Percentiles rank a stretch among this genome's conserved stretches.
Evolutionary conservation across 2,888 invertebrate species (phyloP).

Genomic region (Catotricha subobsoleta): DNA sequence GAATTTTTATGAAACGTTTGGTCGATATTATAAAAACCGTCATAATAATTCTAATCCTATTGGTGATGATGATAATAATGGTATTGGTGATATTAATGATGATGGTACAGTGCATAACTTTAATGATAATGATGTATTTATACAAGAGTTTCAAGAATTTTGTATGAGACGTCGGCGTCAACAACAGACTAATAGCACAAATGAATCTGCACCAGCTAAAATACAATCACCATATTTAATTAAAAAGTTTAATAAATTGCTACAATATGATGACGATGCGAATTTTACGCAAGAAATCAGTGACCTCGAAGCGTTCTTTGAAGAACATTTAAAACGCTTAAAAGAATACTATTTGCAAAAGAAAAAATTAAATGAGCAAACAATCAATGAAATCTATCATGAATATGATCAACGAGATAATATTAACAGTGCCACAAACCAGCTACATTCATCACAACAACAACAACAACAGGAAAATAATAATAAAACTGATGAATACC

Average conservation of each 20-base stretch:
- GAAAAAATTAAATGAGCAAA: conserved; percentile 15
- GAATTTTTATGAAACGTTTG: conserved; percentile 3
- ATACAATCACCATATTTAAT: too few relatives aligned
- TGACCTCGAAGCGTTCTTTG: conserved; percentile 17
- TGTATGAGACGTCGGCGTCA: conserved; percentile 15
- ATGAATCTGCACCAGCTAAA: too few relatives aligned
- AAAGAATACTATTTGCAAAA: conserved; percentile 17
- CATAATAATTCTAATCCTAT: not conserved
- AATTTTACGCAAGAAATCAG: conserved; percentile 15
- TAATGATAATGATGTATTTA: conserved; percentile 13
- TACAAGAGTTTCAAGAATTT: conserved; percentile 16
- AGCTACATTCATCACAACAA: not conserved
- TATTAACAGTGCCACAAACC: too few relatives aligned
- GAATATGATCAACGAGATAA: conserved; percentile 11
- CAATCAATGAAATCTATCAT: conserved; percentile 14
- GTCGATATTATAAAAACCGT: conserved; percentile 4
- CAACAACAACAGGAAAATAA: not conserved
- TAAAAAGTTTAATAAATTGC: conserved; percentile 7
- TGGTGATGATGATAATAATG: not conserved
- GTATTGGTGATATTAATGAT: not conserved
- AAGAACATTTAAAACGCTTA: conserved; percentile 16
- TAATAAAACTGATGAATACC: not conserved
- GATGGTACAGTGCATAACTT: too few relatives aligned
- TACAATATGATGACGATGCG: conserved; percentile 9
- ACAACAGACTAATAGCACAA: too few relatives aligned